Evolutionary conservation across 2,888 invertebrate genomes (phyloP), one percentile per base, ranked within the genome.

Genomic region (Parnassius apollo): DNA sequence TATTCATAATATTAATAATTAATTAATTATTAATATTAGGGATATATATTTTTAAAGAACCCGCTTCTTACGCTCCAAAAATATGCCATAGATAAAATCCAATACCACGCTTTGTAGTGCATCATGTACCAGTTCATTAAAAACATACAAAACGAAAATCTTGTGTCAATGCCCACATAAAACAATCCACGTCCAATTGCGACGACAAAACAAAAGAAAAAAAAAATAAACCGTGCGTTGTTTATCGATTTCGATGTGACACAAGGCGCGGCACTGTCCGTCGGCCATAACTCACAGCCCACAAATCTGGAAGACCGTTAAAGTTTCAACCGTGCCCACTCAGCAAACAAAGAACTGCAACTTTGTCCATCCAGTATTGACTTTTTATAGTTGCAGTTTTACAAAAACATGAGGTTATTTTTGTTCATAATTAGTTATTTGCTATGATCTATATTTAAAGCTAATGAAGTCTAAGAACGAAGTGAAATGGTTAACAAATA

Each of bases 231-330:
- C 57, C 45, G 53, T 45, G n/a, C 53, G 64, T 49, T 61, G 57
- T 62, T 66, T 59, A 71, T 78, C 73, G 76, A 78, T 70, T 74
- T 75, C 73, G 76, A 75, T 58, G 57, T 12, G 62, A 58, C 60
- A 66, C 66, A 66, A 69, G 61, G 69, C 61, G 35, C 81, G 68
- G 72, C 83, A 75, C 85, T 83, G 74, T 66, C 61, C 52, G 45
- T 44, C 57, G 68, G 74, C 72, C 77, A 83, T 88, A 87, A 86
- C 80, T 86, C 82, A 87, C 86, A 78, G 83, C 76, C 84, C 82
- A 87, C 88, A 89, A 90, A 89, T 89, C 88, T 82, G 78, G 74
- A 73, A 75, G 78, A 75, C 79, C 79, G 78, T 87, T 83, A 88
- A 86, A 85, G 75, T 81, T 78, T 82, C 78, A 77, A 76, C 71